Evolutionary conservation across 2,888 invertebrate species (phyloP).

Genomic region (Bugulina stolonifera): DNA sequence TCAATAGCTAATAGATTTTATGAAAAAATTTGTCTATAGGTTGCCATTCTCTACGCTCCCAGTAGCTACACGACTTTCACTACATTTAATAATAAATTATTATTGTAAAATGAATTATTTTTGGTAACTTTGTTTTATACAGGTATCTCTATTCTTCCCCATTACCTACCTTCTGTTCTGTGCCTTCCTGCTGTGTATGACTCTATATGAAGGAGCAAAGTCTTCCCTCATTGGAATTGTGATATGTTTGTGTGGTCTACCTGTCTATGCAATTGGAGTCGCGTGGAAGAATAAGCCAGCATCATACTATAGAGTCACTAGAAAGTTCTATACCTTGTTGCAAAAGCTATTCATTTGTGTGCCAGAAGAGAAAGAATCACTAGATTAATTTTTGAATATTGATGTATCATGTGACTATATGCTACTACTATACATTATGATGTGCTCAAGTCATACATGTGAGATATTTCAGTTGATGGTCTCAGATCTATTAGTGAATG

Average conservation of each 20-base stretch:
- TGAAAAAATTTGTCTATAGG: too few relatives aligned
- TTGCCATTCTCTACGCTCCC: too few relatives aligned
- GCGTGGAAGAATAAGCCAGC: conserved; percentile 52
- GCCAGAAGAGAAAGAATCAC: conserved; percentile 12
- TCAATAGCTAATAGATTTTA: too few relatives aligned
- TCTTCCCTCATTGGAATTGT: conserved; percentile 61
- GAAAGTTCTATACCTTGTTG: neutral
- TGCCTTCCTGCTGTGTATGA: conserved; percentile 31
- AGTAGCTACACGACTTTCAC: too few relatives aligned
- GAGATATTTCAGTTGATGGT: too few relatives aligned
- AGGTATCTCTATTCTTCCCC: conserved; percentile 45
- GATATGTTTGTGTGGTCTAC: conserved; percentile 73
- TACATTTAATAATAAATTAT: too few relatives aligned
- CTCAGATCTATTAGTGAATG: too few relatives aligned
- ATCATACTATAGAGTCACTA: conserved; percentile 30
- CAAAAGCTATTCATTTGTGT: conserved; percentile 22
- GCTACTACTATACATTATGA: too few relatives aligned
- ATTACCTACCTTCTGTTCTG: conserved; percentile 40
- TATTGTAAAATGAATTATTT: too few relatives aligned
- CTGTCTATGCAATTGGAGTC: conserved; percentile 66
- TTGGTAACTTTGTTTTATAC: too few relatives aligned
- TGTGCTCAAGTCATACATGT: too few relatives aligned
- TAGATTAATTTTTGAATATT: neutral
- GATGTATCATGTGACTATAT: too few relatives aligned
- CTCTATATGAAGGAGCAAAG: conserved; percentile 22